Evolutionary conservation across 2,113 vertebrate species (phyloP), one percentile per base, ranked within the genome.

Genomic region (Nothoprocta pentlandii): DNA sequence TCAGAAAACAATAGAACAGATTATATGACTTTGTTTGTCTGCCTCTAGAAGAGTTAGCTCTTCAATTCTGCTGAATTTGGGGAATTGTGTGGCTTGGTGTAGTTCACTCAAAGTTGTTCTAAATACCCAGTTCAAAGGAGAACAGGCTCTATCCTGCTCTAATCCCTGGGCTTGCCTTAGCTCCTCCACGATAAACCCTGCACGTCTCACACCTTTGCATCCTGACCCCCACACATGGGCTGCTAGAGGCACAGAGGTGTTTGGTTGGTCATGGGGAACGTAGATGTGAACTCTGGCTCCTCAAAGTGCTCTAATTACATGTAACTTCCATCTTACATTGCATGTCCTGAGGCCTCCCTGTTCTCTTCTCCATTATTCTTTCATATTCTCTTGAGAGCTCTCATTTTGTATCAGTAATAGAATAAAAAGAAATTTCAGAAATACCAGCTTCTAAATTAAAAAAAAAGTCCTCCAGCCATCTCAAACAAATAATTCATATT

Each of bases 371-470:
- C 34, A 20, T 71, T 71, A 44, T n/a, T 22, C 46, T 39, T 71
- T 26, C 36, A 5, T 10, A 21, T 39, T 3, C 2, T 53, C 26
- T 28, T 23, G 25, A 67, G 17, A 32, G 11, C 2, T 54, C 39
- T 54, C 58, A 42, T n/a, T 61, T 53, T 54, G 19, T n/a, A 7
- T 46, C 36, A 46, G 23, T 22, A 25, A 25, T 15, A 32, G 32
- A 46, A 36, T 3, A 34, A 78, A 36, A 39, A 41, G 21, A 53
- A 5, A n/a, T 15, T 58, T 32, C 2, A 25, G 77, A 41, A 64
- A 34, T 4, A 1, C 2, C 8, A 51, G 28, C 0, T 23, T 54
- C 70, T 80, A 13, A 26, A 4, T 5, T 4, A 4, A 70, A 5
- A 70, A 70, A n/a, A 71, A 92, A 41, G 6, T 4, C 5, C 12